These are phyloP conservation scores for Tholera decimalis DNA, from an alignment of 2,888 invertebrate genomes.

Conservation along the genomic window DNA sequence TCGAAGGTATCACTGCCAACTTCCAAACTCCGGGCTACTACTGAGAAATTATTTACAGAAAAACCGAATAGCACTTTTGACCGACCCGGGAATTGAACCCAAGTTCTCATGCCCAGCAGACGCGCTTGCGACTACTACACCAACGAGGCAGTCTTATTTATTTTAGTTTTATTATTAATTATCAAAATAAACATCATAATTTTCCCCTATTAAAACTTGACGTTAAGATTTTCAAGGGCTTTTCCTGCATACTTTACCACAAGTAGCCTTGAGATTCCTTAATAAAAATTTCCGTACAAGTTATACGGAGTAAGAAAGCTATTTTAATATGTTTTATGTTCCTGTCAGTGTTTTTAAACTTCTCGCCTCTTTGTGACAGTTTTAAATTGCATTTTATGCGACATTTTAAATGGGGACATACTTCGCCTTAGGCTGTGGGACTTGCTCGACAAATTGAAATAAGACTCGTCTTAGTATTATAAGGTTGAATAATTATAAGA, in stretches of 20 bases:
- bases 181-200: constrained; percentile 5
- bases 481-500: neutral
- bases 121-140: too few relatives aligned
- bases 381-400: constrained; percentile 67
- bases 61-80: too few relatives aligned
- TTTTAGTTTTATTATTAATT: too few relatives aligned
- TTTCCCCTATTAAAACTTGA: neutral
- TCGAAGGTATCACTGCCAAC: too few relatives aligned
- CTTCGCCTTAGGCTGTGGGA: constrained; percentile 27
- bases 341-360: constrained; percentile 58
- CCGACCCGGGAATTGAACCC: too few relatives aligned
- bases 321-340: constrained; percentile 60
- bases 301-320: constrained; percentile 49
- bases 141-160: too few relatives aligned
- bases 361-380: constrained; percentile 60
- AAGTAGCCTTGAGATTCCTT: constrained; percentile 29
- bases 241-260: constrained; percentile 6
- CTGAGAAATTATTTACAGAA: too few relatives aligned
- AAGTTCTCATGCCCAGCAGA: too few relatives aligned
- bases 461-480: neutral
- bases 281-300: constrained; percentile 30
- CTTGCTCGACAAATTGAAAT: constrained; percentile 41
- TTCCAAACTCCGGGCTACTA: too few relatives aligned
- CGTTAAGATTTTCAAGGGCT: constrained; percentile 2
- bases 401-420: constrained; percentile 57